phyloP scores from a whole-genome alignment of 2,797 vertebrate species.

The Spheniscus humboldti region DNA sequence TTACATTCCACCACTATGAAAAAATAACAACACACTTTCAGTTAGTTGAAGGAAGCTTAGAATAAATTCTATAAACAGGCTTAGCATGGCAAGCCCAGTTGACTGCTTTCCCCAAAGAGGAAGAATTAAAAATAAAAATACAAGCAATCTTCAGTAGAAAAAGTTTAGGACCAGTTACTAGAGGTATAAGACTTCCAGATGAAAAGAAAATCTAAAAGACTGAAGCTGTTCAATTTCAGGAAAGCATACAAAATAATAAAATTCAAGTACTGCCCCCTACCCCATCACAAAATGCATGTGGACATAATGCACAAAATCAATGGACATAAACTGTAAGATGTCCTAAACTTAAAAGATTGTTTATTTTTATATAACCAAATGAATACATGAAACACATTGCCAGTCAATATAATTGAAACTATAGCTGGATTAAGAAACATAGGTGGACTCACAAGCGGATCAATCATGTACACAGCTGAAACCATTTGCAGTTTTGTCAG shows the following conservation, averaged over 20 bases:
- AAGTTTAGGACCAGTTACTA: not conserved
- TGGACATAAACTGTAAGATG: not conserved
- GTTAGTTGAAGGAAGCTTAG: not conserved
- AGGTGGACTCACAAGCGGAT: not conserved
- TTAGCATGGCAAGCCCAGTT: not conserved
- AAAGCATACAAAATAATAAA: not conserved
- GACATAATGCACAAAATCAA: not conserved
- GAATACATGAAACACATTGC: not conserved
- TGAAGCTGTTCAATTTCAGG: not conserved
- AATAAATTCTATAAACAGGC: not conserved
- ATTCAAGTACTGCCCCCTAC: not conserved
- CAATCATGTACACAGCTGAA: not conserved
- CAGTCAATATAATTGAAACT: not conserved
- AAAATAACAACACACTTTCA: not conserved
- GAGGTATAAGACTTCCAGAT: not conserved
- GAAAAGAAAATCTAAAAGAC: not conserved
- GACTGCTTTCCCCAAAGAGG: not conserved
- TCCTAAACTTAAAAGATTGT: not conserved
- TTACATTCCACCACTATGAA: slow-evolving; percentile 89
- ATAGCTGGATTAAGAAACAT: not conserved
- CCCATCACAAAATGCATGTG: not conserved
- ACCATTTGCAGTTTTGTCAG: not conserved
- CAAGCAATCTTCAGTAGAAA: not conserved
- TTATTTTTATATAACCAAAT: not conserved
- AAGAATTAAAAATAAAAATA: not conserved